Conservation (phyloP, 2,797 vertebrate species). For the Staurois parvus region DNA sequence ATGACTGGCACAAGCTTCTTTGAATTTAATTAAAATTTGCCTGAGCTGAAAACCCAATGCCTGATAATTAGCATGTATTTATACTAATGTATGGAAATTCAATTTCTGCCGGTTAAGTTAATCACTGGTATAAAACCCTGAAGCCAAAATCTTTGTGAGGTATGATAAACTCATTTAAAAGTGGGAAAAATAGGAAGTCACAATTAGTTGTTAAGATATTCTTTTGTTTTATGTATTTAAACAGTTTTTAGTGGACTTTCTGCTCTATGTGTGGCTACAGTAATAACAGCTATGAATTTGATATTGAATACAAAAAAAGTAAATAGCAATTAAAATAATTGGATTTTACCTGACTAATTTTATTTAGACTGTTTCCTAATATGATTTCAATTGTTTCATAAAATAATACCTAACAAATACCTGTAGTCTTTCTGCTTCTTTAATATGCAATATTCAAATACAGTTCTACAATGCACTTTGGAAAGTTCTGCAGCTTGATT, state of each 20-base stretch:
- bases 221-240: constrained; percentile 21
- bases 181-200: constrained; percentile 32
- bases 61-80: constrained; percentile 53
- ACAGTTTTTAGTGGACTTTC: constrained; percentile 25
- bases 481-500: constrained; percentile 12
- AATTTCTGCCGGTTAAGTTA: constrained; percentile 49
- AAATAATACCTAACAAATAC: constrained; percentile 9
- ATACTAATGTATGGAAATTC: constrained; percentile 58
- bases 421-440: not conserved
- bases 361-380: constrained; percentile 36
- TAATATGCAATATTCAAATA: not conserved
- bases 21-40: constrained; percentile 50
- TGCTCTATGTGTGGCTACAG: not conserved
- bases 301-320: constrained; percentile 16
- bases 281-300: constrained; percentile 15
- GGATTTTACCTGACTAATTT: constrained; percentile 41
- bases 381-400: constrained; percentile 23
- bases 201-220: constrained; percentile 26
- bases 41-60: constrained; percentile 18
- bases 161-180: constrained; percentile 51
- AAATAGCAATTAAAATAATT: constrained; percentile 40
- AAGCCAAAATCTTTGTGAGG: constrained; percentile 44
- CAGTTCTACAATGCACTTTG: constrained; percentile 24
- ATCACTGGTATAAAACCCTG: constrained; percentile 46
- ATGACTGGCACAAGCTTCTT: constrained; percentile 36